Conservation (phyloP, 2,797 vertebrate genomes). For the Erithacus rubecula region DNA sequence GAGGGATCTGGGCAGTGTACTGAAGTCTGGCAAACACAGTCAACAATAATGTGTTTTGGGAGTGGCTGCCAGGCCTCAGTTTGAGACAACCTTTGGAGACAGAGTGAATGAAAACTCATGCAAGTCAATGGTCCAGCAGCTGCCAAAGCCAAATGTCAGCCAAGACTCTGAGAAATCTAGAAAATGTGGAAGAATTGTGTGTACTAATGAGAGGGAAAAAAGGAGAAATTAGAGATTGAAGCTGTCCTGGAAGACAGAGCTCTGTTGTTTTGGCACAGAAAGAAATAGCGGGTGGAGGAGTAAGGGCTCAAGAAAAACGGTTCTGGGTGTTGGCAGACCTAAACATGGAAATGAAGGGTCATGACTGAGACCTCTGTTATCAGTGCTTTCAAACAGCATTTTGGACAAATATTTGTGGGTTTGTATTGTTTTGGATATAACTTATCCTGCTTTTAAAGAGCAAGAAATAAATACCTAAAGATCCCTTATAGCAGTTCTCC, state of each 20-base stretch:
- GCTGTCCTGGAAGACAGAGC: neutral
- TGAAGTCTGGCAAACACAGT: neutral
- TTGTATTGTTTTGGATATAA: neutral
- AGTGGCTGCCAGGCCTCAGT: neutral
- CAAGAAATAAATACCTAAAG: neutral
- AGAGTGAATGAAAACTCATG: neutral
- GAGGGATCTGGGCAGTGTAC: neutral
- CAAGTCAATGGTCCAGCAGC: neutral
- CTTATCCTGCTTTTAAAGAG: neutral
- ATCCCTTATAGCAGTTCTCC: neutral
- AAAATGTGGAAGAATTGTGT: neutral
- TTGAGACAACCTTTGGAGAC: neutral
- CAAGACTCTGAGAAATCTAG: neutral
- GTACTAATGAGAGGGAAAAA: neutral
- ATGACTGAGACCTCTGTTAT: rapidly evolving
- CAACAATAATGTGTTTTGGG: neutral
- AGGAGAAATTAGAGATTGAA: neutral
- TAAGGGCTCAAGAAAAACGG: neutral
- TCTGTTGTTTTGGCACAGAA: neutral
- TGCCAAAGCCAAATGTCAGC: neutral
- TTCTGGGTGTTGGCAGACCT: neutral
- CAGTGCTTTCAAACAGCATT: neutral
- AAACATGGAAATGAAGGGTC: neutral
- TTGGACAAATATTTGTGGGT: neutral
- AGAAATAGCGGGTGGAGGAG: neutral